These are phyloP conservation scores for Rhagoletis pomonella DNA, from an alignment of 1,140 invertebrate species.

Conservation along the genomic window DNA sequence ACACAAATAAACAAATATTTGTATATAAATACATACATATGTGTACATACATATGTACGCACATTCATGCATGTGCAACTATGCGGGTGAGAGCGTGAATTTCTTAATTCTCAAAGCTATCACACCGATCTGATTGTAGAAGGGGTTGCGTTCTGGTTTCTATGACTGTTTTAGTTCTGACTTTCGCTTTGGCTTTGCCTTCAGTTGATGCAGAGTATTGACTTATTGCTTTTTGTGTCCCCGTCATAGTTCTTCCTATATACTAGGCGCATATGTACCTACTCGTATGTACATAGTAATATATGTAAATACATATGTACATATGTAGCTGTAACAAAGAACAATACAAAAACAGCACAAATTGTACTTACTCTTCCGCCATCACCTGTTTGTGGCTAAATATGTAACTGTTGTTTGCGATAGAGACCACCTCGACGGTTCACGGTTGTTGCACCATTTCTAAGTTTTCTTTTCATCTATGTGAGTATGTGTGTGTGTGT, in stretches of 20 bases:
- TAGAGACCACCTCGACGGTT: not conserved
- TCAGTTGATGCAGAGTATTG: slow-evolving; percentile 22
- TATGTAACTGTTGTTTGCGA: not conserved
- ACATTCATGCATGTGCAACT: too few relatives aligned
- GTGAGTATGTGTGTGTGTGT: not conserved
- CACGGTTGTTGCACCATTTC: not conserved
- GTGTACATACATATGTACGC: not conserved
- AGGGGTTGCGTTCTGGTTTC: not conserved
- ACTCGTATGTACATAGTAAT: too few relatives aligned
- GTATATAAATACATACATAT: not conserved
- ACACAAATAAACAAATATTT: too few relatives aligned
- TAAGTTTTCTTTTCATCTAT: slow-evolving; percentile 6
- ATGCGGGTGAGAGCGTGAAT: not conserved
- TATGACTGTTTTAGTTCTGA: not conserved
- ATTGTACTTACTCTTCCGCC: not conserved
- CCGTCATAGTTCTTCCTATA: slow-evolving; percentile 38
- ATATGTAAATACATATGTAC: not conserved
- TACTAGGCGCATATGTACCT: too few relatives aligned
- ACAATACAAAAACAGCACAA: not conserved
- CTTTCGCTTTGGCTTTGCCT: not conserved
- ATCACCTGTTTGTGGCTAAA: not conserved
- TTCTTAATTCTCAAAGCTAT: not conserved
- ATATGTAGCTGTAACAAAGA: not conserved
- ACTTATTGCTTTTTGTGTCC: slow-evolving; percentile 36
- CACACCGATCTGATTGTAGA: not conserved